Conservation (phyloP, 2,888 invertebrate genomes). For the Clanis bilineata region DNA sequence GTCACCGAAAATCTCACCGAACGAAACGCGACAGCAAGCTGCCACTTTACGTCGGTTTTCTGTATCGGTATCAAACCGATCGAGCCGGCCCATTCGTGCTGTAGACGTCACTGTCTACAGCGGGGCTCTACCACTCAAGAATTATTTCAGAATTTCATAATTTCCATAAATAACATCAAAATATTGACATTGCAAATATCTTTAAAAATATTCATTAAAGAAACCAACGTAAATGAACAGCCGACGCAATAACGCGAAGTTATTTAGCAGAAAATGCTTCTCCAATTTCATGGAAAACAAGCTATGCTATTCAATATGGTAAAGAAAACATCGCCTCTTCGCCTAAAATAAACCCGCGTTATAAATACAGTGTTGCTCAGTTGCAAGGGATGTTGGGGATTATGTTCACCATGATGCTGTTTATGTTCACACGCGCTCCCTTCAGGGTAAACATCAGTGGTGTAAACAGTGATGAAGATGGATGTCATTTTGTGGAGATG, state of each 20-base stretch:
- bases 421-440: conserved; percentile 2
- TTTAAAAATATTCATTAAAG: too few relatives aligned
- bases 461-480: not conserved
- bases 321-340: conserved; percentile 6
- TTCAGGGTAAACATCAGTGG: not conserved
- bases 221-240: not conserved
- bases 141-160: too few relatives aligned
- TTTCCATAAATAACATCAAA: too few relatives aligned
- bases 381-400: conserved; percentile 6
- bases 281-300: conserved; percentile 1
- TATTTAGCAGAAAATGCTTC: conserved; percentile 3
- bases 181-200: too few relatives aligned
- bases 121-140: too few relatives aligned
- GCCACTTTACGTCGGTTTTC: too few relatives aligned
- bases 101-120: too few relatives aligned
- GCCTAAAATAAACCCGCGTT: conserved; percentile 15
- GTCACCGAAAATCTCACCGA: too few relatives aligned
- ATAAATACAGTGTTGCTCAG: conserved; percentile 12
- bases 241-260: not conserved
- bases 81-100: too few relatives aligned
- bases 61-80: too few relatives aligned
- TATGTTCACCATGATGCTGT: conserved; percentile 4
- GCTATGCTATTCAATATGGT: conserved; percentile 3
- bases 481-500: not conserved
- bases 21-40: too few relatives aligned